A percentile compares a stretch with the other conserved stretches of the same genome.
Conservation (phyloP, 1,140 invertebrate genomes). For the Octopus bimaculoides region DNA sequence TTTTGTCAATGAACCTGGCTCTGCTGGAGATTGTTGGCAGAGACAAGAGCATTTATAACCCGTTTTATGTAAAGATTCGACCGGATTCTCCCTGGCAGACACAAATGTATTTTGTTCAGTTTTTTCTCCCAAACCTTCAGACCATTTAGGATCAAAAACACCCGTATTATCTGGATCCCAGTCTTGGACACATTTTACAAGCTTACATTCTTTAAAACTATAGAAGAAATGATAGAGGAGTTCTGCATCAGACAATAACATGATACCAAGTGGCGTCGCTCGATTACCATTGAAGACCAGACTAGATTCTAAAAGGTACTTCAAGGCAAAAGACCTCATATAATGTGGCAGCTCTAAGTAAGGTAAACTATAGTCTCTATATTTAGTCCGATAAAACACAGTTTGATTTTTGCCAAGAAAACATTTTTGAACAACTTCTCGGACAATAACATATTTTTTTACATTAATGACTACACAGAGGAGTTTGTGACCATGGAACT, state of each 20-base stretch:
- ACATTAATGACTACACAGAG: slow-evolving; percentile 2
- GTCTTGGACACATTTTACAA: neutral
- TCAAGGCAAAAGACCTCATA: slow-evolving; percentile 6
- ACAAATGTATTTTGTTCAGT: neutral
- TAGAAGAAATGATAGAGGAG: slow-evolving; percentile 9
- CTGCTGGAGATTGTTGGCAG: neutral
- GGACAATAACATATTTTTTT: slow-evolving; percentile 11
- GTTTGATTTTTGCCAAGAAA: neutral
- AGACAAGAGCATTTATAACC: no score
- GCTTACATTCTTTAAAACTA: neutral
- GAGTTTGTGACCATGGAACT: slow-evolving; percentile 8
- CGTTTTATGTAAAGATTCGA: neutral
- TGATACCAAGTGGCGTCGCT: neutral
- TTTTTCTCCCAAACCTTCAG: neutral
- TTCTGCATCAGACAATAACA: slow-evolving; percentile 5
- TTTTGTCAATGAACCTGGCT: neutral
- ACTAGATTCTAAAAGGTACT: neutral
- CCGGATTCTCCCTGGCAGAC: neutral
- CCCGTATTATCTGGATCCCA: slow-evolving; percentile 3
- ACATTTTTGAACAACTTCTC: slow-evolving; percentile 1
- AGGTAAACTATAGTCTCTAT: slow-evolving; percentile 1
- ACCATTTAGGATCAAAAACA: neutral
- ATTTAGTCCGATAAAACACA: slow-evolving; percentile 8
- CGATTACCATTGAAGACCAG: neutral
- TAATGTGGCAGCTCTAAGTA: slow-evolving; percentile 3